Conservation (phyloP, 2,888 invertebrate genomes). For the Nesidiocoris tenuis region DNA sequence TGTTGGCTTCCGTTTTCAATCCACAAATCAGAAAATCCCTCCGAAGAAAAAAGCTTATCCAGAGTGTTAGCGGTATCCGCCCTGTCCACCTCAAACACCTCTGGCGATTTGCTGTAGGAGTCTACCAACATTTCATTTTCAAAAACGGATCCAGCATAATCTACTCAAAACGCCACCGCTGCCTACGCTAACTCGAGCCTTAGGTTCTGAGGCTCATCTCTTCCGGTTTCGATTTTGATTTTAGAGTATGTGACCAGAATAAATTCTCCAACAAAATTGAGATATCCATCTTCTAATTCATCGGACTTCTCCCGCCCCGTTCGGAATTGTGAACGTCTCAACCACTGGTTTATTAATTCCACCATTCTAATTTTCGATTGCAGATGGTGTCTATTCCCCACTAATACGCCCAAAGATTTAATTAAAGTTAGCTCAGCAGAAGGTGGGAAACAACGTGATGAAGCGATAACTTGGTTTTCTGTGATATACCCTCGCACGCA, state of each 20-base stretch:
- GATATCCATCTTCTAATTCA: background rate
- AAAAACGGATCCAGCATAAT: background rate
- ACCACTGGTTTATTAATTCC: no score
- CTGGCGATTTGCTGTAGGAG: constrained; percentile 8
- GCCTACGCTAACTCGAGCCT: background rate
- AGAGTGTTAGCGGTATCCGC: constrained; percentile 4
- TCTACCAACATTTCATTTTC: background rate
- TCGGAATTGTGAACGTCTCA: background rate
- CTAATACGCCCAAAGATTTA: constrained; percentile 90
- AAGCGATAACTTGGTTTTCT: constrained; percentile 98
- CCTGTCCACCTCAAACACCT: constrained; percentile 12
- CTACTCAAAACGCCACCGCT: no score
- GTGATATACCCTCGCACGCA: constrained; percentile 92
- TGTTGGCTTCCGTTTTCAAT: background rate
- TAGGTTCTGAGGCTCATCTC: background rate
- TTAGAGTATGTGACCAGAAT: background rate
- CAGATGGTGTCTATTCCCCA: constrained; percentile 98
- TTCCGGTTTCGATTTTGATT: background rate
- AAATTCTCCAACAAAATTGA: background rate
- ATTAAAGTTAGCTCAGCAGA: constrained; percentile 88
- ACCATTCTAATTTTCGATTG: no score
- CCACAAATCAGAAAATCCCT: background rate
- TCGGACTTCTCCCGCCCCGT: background rate
- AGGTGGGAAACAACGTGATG: constrained; percentile 96
- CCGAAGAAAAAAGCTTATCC: background rate